Evolutionary conservation across 2,797 vertebrate genomes (phyloP), one percentile per base, ranked within the genome.

Genomic region (Todus mexicanus): DNA sequence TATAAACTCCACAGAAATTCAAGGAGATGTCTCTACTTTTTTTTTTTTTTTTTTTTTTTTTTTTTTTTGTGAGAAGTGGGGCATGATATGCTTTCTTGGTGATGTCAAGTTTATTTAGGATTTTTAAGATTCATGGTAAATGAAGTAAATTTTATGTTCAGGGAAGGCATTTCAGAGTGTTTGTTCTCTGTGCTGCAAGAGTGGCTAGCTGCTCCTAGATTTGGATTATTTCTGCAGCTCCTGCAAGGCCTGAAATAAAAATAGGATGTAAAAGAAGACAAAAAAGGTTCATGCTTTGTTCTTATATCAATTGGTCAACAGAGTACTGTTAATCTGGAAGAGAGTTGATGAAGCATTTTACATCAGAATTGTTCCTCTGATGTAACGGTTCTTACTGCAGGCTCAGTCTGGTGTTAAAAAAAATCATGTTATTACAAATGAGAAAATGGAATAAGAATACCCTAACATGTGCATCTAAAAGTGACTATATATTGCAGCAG

Each of bases 381-480:
- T 85, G 71, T 92, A 96, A 84, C 50, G 86, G 37, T 54, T 89
- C 63, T 93, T 76, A 94, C 80, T 87, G 53, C 12, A 80, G 7
- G 35, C 84, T 89, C 60, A 87, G 60, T 72, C 77, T 91, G 60
- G 48, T 43, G 48, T 50, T 70, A 77, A 80, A 66, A 15, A 66
- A 50, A 21, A 5, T 81, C 82, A 78, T 57, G 42, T 82, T 77
- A 80, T 79, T 85, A 91, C 26, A 79, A 93, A 75, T 47, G 94
- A 75, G 33, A 93, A 94, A 70, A 92, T 29, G 15, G 19, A 73
- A 79, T 47, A 87, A 91, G 14, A 86, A 48, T 59, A 84, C n/a
- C 47, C 54, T 56, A 50, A 65, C 45, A 8, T 65, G 22, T 61
- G 19, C 78, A 19, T 56, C 26, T 80, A 37, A 74, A 77, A 85